phyloP scores from a whole-genome alignment of 2,888 invertebrate genomes.

The Stenchaetothrips biformis region DNA sequence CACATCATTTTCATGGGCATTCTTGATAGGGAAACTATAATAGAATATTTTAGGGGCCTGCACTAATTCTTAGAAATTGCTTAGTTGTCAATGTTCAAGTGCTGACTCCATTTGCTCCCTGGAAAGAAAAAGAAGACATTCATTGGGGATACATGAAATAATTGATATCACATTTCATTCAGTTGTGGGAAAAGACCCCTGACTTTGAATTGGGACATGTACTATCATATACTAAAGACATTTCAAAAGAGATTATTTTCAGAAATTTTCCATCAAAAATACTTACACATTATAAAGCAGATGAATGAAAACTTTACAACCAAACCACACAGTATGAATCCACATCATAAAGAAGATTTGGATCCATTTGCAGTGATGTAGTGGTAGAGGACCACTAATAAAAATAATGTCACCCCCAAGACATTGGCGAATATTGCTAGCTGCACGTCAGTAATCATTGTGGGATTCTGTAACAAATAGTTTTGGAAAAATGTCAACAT shows the following conservation, averaged over 20 bases:
- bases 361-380: constrained; percentile 65
- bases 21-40: neutral
- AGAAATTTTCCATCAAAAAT: neutral
- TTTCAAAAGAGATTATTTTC: no score
- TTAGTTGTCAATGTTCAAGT: neutral
- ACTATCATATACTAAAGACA: no score
- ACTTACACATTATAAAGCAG: neutral
- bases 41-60: neutral
- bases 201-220: no score
- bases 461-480: constrained; percentile 29
- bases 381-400: constrained; percentile 93
- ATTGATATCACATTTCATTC: neutral
- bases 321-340: neutral
- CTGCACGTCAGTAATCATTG: constrained; percentile 95
- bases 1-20: neutral
- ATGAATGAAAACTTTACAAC: constrained; percentile 8
- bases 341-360: constrained; percentile 37
- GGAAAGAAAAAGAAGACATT: neutral
- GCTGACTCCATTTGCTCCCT: neutral
- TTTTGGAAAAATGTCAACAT: neutral
- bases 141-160: neutral
- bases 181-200: neutral
- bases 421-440: constrained; percentile 93
- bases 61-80: neutral
- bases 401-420: constrained; percentile 83